phyloP scores from a whole-genome alignment of 2,113 vertebrate species.

The Saccopteryx leptura region DNA sequence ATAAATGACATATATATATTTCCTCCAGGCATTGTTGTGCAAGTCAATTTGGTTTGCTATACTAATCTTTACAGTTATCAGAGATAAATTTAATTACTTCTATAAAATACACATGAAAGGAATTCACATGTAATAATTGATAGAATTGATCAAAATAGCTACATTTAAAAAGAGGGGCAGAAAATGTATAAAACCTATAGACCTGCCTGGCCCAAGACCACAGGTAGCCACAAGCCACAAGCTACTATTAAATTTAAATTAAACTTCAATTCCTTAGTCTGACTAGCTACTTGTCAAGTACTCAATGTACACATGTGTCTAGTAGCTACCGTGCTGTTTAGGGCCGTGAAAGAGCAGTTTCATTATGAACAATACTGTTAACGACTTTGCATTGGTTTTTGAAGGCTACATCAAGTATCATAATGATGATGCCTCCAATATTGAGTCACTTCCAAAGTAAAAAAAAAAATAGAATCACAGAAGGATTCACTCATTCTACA shows the following conservation, averaged over 20 bases:
- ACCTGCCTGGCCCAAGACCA: background rate
- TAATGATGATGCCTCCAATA: background rate
- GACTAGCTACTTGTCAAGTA: background rate
- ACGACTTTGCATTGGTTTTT: background rate
- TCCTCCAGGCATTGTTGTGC: background rate
- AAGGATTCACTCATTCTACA: slow-evolving; percentile 42
- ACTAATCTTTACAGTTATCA: background rate
- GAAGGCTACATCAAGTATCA: background rate
- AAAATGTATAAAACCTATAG: background rate
- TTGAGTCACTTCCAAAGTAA: slow-evolving; percentile 50
- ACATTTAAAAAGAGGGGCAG: background rate
- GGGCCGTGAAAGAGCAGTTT: background rate
- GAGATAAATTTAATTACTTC: slow-evolving; percentile 13
- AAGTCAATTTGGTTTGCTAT: slow-evolving; percentile 10
- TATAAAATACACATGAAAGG: background rate
- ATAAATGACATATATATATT: background rate
- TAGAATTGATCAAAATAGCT: slow-evolving; percentile 8
- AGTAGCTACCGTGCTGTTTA: background rate
- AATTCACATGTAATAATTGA: background rate
- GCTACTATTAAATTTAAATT: slow-evolving; percentile 21
- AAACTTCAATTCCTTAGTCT: background rate
- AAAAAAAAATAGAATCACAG: background rate
- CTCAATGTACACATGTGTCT: background rate
- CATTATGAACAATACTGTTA: background rate
- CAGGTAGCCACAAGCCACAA: background rate